Evolutionary conservation across 2,797 vertebrate species (phyloP).

Genomic region (Peromyscus eremicus): DNA sequence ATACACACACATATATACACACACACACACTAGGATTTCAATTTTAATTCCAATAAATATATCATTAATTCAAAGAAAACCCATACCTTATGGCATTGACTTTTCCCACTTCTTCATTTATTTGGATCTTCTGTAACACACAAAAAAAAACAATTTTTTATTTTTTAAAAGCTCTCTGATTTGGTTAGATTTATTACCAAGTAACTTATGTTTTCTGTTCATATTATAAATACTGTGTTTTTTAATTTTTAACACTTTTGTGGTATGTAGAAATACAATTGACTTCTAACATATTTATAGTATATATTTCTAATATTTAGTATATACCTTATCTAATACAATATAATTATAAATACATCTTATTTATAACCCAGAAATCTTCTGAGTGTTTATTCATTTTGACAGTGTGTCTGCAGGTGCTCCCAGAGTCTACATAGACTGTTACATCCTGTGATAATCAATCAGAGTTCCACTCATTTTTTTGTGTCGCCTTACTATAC

Average conservation of each 20-base stretch:
- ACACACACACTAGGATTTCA: neutral
- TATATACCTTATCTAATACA: neutral
- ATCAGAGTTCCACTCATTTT: neutral
- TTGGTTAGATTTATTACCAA: slow-evolving; percentile 56
- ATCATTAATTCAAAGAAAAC: slow-evolving; percentile 54
- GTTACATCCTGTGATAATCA: neutral
- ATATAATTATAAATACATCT: neutral
- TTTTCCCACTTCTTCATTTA: slow-evolving; percentile 29
- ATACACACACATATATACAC: neutral
- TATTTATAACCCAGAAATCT: slow-evolving; percentile 42
- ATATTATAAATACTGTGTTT: neutral
- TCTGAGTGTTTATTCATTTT: slow-evolving; percentile 30
- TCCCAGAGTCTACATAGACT: neutral
- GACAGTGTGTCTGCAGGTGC: neutral
- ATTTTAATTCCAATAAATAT: slow-evolving; percentile 57
- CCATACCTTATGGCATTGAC: neutral
- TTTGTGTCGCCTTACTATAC: slow-evolving; percentile 8
- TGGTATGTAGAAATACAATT: neutral
- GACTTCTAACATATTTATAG: neutral
- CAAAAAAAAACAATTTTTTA: slow-evolving; percentile 32
- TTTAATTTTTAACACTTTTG: neutral
- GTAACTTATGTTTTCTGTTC: neutral
- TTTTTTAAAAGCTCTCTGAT: neutral
- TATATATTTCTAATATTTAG: neutral
- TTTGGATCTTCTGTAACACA: slow-evolving; percentile 33